phyloP scores from a whole-genome alignment of 1,140 invertebrate species.

The Mamestra configurata region DNA sequence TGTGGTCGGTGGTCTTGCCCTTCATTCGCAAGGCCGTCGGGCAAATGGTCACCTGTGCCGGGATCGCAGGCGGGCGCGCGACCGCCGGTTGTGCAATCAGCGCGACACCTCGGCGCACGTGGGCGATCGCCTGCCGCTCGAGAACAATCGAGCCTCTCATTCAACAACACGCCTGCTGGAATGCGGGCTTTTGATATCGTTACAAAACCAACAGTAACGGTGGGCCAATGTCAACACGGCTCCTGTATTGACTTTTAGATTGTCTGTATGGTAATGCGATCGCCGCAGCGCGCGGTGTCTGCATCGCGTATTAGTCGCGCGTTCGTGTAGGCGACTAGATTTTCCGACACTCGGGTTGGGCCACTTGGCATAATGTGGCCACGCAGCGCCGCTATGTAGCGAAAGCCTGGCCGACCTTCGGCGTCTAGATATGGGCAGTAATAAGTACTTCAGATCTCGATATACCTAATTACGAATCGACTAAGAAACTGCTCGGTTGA shows the following conservation, averaged over 20 bases:
- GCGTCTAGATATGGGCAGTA: constrained; percentile 80
- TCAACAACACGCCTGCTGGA: constrained; percentile 72
- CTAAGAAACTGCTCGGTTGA: constrained; percentile 52
- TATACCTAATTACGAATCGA: constrained; percentile 70
- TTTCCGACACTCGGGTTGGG: constrained; percentile 75
- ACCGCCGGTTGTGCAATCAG: constrained; percentile 75
- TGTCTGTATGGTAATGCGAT: constrained; percentile 77
- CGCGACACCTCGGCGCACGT: constrained; percentile 69
- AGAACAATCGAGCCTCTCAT: constrained; percentile 80
- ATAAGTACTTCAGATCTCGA: constrained; percentile 71
- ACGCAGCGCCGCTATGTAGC: constrained; percentile 66
- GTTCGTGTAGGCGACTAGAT: constrained; percentile 81
- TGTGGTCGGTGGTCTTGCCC: constrained; percentile 61
- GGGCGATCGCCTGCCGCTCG: constrained; percentile 71
- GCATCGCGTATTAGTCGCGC: constrained; percentile 67
- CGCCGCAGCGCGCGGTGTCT: constrained; percentile 51
- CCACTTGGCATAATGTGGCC: constrained; percentile 69
- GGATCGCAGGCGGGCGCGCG: constrained; percentile 61
- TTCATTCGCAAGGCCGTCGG: constrained; percentile 71
- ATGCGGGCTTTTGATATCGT: constrained; percentile 81
- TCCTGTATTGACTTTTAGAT: constrained; percentile 75
- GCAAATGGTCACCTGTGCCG: constrained; percentile 78
- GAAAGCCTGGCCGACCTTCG: constrained; percentile 86
- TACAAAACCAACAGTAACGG: constrained; percentile 81
- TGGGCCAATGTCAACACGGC: constrained; percentile 84